Conservation (phyloP, 2,888 invertebrate species). For the Pseudococcus jackbeardsleyi region DNA sequence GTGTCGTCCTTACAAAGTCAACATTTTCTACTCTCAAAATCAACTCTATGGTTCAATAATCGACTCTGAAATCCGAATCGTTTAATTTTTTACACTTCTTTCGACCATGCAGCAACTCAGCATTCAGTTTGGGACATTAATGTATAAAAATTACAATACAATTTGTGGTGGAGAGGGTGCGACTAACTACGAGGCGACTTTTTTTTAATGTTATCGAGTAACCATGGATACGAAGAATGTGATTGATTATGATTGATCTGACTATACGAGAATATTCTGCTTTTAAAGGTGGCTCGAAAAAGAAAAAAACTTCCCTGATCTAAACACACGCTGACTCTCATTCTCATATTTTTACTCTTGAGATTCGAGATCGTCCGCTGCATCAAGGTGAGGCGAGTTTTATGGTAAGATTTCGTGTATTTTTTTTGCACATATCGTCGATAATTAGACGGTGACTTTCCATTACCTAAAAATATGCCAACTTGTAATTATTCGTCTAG, state of each 20-base stretch:
- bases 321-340: not conserved
- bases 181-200: not conserved
- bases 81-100: conserved; percentile 15
- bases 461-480: conserved; percentile 42
- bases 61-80: not conserved
- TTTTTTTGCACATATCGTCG: conserved; percentile 10
- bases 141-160: not conserved
- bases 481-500: conserved; percentile 43
- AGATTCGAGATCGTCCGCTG: not conserved
- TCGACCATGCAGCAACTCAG: not conserved
- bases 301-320: not conserved
- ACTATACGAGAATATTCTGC: not conserved
- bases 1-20: not conserved
- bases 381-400: not conserved
- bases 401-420: not conserved
- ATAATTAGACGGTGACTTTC: conserved; percentile 23
- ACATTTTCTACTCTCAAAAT: not conserved
- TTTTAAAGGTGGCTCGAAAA: not conserved
- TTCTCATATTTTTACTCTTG: not conserved
- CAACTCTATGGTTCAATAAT: not conserved
- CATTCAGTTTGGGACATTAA: not conserved
- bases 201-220: conserved; percentile 50
- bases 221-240: conserved; percentile 43
- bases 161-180: not conserved
- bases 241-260: conserved; percentile 56